phyloP scores from a whole-genome alignment of 2,797 vertebrate species.

The Trachops cirrhosus region DNA sequence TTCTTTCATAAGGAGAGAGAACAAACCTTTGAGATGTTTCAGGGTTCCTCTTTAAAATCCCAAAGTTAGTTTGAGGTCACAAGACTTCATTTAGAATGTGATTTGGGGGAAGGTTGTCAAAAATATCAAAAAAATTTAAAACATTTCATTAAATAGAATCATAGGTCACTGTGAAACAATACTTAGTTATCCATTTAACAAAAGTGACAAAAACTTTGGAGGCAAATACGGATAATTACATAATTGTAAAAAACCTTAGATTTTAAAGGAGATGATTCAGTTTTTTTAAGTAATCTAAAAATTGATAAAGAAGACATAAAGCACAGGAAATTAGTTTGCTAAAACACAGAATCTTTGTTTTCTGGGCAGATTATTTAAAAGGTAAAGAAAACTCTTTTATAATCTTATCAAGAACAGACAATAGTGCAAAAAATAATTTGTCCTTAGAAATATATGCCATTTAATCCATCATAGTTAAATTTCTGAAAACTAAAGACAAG shows the following conservation, averaged over 20 bases:
- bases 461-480: slow-evolving; percentile 2
- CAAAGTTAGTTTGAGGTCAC: not conserved
- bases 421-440: not conserved
- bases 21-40: not conserved
- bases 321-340: not conserved
- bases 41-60: not conserved
- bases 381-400: not conserved
- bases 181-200: not conserved
- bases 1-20: not conserved
- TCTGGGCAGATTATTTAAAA: not conserved
- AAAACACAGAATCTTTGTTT: not conserved
- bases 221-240: not conserved
- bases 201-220: not conserved
- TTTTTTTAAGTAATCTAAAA: not conserved
- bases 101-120: not conserved
- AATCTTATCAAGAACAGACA: not conserved
- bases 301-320: not conserved
- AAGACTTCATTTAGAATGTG: not conserved
- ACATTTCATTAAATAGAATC: not conserved
- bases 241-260: not conserved
- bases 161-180: not conserved
- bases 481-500: not conserved
- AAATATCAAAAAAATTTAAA: not conserved
- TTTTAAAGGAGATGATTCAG: not conserved
- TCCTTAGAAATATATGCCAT: not conserved